Evolutionary conservation across 2,888 invertebrate species (phyloP), one percentile per base, ranked within the genome.

Genomic region (Parthenolecanium corni): DNA sequence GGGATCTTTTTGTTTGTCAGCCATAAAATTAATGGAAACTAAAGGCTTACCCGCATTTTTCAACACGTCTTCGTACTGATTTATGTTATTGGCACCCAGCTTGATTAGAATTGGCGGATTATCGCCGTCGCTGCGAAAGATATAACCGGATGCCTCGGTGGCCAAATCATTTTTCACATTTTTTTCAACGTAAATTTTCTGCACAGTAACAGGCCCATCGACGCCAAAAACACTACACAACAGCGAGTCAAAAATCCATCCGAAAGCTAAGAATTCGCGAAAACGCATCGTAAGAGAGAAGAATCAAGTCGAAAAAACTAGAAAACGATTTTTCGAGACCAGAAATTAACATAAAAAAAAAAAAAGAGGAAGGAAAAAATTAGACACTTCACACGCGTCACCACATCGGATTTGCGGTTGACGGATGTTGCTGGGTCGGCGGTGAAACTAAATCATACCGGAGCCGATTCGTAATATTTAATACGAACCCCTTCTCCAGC

Each of bases 91-190:
- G 25, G 65, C 66, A 2, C 69, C 69, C 9, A 70, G 65, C 21
- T 66, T 66, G 18, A 70, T 66, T 56, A 67, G 67, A 6, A 66
- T 66, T 5, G 67, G 66, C 1, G 70, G 69, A n/a, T 65, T 66
- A 14, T 67, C 65, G 36, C 68, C 68, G 53, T 70, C 69, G 44
- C 66, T 69, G 23, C 67, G 52, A 65, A 68, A 70, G 51, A 70
- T 67, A 64, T 69, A 70, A 11, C 70, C 70, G 6, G 69, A 67
- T 9, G 69, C 68, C 3, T 69, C 68, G 31, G 67, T 58, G 20
- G 68, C 67, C 42, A 67, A 62, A 49, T 69, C 69, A n/a, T 68
- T 66, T 5, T 66, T 67, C 24, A 42, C 14, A 66, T 49, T 61
- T 49, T 65, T 31, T 62, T 67, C 65, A 24, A 66, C 61, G 42